These are phyloP conservation scores for Glyptemys insculpta DNA, from an alignment of 2,797 vertebrate species.

Conservation along the genomic window DNA sequence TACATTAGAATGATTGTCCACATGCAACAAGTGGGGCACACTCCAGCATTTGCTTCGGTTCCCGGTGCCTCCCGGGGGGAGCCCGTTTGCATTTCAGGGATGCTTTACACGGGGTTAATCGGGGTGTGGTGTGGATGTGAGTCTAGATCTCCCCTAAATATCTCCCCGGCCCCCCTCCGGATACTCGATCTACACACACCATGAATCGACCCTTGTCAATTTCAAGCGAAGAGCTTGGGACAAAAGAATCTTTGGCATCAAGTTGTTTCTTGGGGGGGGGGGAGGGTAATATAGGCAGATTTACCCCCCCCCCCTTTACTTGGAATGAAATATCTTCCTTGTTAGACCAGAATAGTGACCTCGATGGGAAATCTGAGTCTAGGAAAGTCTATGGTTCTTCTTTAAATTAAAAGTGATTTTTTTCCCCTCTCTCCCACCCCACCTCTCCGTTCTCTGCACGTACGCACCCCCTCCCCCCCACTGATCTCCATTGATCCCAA, in stretches of 20 bases:
- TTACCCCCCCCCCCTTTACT: neutral
- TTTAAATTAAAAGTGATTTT: conserved; percentile 80
- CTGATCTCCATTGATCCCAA: conserved; percentile 76
- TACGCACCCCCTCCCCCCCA: conserved; percentile 35
- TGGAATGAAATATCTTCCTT: neutral
- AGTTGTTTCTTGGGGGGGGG: neutral
- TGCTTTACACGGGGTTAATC: neutral
- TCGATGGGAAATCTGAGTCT: accelerated
- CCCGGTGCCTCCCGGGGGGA: accelerated
- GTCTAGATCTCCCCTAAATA: accelerated
- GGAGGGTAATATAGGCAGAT: neutral
- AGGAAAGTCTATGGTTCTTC: neutral
- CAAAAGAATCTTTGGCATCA: neutral
- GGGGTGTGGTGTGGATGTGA: neutral
- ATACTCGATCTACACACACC: neutral
- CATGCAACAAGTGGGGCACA: conserved; percentile 46
- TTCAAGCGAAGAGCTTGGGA: neutral
- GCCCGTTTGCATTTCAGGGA: accelerated
- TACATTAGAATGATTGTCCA: neutral
- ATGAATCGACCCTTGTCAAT: neutral
- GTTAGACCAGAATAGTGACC: neutral
- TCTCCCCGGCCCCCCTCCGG: accelerated
- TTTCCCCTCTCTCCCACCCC: neutral
- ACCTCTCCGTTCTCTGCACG: conserved; percentile 11
- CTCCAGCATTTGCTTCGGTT: neutral